Base-by-base conservation (phyloP, 2,888 invertebrate genomes). In the Aspidapion aeneum region DNA sequence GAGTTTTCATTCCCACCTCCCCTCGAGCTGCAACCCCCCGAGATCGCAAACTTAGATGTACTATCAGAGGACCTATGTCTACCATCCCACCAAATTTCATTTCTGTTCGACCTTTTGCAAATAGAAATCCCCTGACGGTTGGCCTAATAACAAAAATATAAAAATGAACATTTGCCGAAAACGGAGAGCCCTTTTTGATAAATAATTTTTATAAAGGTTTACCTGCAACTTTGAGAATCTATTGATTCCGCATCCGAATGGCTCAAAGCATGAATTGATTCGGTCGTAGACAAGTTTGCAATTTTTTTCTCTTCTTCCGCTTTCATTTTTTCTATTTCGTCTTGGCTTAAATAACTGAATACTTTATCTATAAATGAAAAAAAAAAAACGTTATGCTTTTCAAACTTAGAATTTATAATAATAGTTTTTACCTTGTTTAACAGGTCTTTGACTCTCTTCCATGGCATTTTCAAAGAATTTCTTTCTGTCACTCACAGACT, bases 391-490 rank as follows among this genome's bases (percentile, higher is more conserved):
- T 35, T 35, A 35, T 7, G 12, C 3, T 35, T 35, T 35, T 35
- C 12, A 35, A 35, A 35, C 35, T 7, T 35, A 7, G 35, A n/a
- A n/a, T 48, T 48, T n/a, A 48, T 12, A 48, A 48, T 2, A 54
- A 58, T 55, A 9, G 17, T 52, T 52, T 72, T 79, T 79, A 93
- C 93, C 93, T 85, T 91, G 87, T 82, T 93, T 94, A 72, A 90
- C 87, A 68, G 93, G 90, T 81, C 93, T 91, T 72, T 91, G 89
- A 79, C 91, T 91, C 79, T 94, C 93, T 82, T 95, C 93, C 89
- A 97, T 95, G 67, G 96, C 96, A 78, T 91, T 90, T 83, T 98
- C 97, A 80, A 98, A 98, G 82, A 96, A 94, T 78, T 90, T 92
- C 82, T 94, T 94, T 83, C 94, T 93, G 82, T 95, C 93, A 80